Percentiles rank a stretch among this genome's conserved stretches.
Conservation (phyloP, 2,888 invertebrate species). For the Dasypolia templi region DNA sequence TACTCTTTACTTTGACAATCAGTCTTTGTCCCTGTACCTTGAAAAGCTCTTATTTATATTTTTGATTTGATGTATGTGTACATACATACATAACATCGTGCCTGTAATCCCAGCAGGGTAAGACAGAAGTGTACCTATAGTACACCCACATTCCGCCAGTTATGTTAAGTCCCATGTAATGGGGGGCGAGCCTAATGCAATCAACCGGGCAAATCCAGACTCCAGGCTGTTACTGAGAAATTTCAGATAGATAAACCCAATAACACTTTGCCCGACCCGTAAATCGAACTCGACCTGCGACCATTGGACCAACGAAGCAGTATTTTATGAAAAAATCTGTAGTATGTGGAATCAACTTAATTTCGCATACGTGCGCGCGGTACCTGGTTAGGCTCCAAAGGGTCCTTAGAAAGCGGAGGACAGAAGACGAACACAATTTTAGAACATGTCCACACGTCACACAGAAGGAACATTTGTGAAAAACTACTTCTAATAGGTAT, state of each 20-base stretch:
- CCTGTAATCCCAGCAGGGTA: neutral
- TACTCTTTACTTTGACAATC: neutral
- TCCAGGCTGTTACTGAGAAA: neutral
- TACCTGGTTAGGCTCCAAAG: constrained; percentile 86
- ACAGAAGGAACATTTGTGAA: constrained; percentile 39
- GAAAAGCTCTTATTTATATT: neutral
- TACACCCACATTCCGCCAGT: neutral
- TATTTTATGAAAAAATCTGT: neutral
- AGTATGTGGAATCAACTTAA: constrained; percentile 35
- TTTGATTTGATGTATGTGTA: neutral
- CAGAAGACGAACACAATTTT: constrained; percentile 77
- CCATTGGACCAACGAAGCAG: neutral
- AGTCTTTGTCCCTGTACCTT: neutral
- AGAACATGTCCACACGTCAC: constrained; percentile 55
- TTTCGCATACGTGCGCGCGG: constrained; percentile 67
- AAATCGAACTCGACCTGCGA: neutral
- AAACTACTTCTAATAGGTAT: constrained; percentile 48
- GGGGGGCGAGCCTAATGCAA: neutral
- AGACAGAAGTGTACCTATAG: neutral
- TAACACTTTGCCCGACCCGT: neutral
- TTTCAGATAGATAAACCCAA: neutral
- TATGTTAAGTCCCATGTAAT: neutral
- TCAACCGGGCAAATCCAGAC: neutral
- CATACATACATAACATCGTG: neutral
- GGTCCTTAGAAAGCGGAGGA: constrained; percentile 86